Base-by-base conservation (phyloP, 2,888 invertebrate genomes). In the Ennomos quercinarius region DNA sequence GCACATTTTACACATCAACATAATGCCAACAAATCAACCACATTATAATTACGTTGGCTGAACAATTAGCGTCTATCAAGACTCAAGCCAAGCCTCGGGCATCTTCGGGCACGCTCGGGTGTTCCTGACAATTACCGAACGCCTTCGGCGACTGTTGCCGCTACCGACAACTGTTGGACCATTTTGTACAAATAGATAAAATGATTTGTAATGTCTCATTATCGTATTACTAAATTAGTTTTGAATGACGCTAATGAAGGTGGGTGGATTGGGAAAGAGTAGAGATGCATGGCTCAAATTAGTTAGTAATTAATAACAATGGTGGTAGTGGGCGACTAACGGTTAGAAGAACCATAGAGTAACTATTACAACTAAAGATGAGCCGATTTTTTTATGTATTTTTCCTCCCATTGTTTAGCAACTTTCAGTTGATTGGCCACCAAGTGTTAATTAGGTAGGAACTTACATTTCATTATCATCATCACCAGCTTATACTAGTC, bases 41-140 rank as follows among this genome's bases (percentile, higher is more conserved):
- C 73, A 66, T 72, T 44, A 75, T 78, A 81, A 83, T 83, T 80
- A 81, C 74, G 68, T 64, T n/a, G 66, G 68, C 71, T 72, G 73
- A 77, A 85, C 84, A 84, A 87, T 89, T 87, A 88, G 82, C 72
- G 86, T 89, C 87, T 74, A 82, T 88, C 87, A 86, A 67, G 43
- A 11, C 17, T 10, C 17, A 27, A 45, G 64, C 45, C 48, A 48
- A 43, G 74, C 80, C 76, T 74, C 74, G 72, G 78, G 83, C 76
- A 57, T 55, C 59, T 67, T 82, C 77, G 77, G 79, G 70, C 70
- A 69, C 73, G 67, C 68, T 78, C 77, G 79, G 69, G 66, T 61
- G 68, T 77, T 63, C 61, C 58, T 62, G 64, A 43, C 64, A 66
- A 68, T 72, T 68, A 64, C 63, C 61, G 46, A 61, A 9, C 34